phyloP scores from a whole-genome alignment of 1,140 invertebrate species.

The Heliconius nattereri region DNA sequence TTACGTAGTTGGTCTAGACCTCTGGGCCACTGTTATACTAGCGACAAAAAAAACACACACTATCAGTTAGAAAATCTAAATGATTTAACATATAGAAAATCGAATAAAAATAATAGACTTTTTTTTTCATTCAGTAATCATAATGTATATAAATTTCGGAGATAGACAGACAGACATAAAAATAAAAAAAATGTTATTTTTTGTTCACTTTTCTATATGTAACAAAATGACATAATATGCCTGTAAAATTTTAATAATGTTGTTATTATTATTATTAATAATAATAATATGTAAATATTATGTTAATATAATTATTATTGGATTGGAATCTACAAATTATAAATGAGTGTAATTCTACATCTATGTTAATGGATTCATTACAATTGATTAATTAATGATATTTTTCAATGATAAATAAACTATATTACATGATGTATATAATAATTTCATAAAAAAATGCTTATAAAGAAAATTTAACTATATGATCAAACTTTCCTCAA shows the following conservation, averaged over 20 bases:
- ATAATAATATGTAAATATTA: not conserved
- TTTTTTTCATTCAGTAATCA: not conserved
- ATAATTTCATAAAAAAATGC: not conserved
- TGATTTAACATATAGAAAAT: conserved; percentile 21
- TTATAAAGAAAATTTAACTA: not conserved
- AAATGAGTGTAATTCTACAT: conserved; percentile 1
- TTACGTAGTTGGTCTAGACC: conserved; percentile 81
- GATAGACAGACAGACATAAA: not conserved
- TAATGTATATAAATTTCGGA: not conserved
- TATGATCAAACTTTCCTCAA: not conserved
- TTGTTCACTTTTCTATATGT: not conserved
- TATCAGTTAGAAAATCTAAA: conserved; percentile 48
- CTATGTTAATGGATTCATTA: conserved; percentile 4
- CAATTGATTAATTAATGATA: conserved; percentile 6
- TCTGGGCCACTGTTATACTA: conserved; percentile 81
- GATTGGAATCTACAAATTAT: not conserved
- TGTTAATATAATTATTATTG: not conserved
- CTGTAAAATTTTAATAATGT: not conserved
- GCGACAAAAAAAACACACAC: conserved; percentile 67
- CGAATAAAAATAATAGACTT: conserved; percentile 10
- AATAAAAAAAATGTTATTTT: not conserved
- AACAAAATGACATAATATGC: not conserved
- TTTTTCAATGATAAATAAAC: not conserved
- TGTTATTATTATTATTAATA: not conserved
- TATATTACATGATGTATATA: not conserved